These are phyloP conservation scores for Scomber japonicus DNA, from an alignment of 2,113 vertebrate genomes.

Conservation along the genomic window DNA sequence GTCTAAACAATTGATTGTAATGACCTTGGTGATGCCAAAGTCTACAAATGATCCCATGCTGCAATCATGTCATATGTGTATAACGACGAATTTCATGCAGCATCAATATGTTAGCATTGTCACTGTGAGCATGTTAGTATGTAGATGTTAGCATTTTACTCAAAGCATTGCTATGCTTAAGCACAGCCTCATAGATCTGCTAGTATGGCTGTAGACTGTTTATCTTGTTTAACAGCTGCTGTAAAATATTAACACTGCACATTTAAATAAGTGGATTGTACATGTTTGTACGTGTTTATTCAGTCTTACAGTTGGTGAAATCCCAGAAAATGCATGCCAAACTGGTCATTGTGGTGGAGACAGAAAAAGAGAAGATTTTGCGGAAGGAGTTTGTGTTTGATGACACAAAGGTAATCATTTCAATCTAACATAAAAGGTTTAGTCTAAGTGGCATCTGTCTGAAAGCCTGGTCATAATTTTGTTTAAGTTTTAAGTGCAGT, in stretches of 20 bases:
- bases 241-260: background rate
- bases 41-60: too few species aligned
- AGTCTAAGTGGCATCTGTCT: too few species aligned
- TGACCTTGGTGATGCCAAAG: too few species aligned
- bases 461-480: too few species aligned
- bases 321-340: constrained; percentile 94
- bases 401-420: constrained; percentile 90
- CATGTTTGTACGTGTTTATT: constrained; percentile 8
- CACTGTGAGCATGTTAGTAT: background rate
- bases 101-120: too few species aligned
- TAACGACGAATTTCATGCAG: too few species aligned
- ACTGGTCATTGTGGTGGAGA: constrained; percentile 91
- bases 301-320: constrained; percentile 97
- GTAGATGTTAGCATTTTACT: background rate
- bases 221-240: background rate
- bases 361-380: constrained; percentile 94
- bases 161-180: too few species aligned
- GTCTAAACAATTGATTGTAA: too few species aligned
- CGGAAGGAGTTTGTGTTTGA: constrained; percentile 95
- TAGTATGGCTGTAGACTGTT: too few species aligned
- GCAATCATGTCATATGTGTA: too few species aligned
- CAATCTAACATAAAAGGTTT: too few species aligned
- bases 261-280: background rate
- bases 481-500: background rate
- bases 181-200: too few species aligned